Evolutionary conservation across 2,888 invertebrate genomes (phyloP).

Genomic region (Diarsia rubi): DNA sequence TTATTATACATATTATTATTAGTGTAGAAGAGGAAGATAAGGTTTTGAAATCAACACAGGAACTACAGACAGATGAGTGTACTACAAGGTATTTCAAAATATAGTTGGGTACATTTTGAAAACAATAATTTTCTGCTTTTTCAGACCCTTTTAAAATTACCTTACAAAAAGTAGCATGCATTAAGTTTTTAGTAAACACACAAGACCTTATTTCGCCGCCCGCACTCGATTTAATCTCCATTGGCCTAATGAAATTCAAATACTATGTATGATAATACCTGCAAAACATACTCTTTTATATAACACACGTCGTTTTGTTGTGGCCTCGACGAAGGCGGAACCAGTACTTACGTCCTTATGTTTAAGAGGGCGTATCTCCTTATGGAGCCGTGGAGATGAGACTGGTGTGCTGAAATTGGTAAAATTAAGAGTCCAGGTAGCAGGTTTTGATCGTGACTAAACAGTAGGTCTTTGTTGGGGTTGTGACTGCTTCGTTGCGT

Average conservation of each 20-base stretch:
- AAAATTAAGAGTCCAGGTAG: not conserved
- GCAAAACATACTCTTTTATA: constrained; percentile 63
- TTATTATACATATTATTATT: too few relatives aligned
- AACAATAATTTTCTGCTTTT: too few relatives aligned
- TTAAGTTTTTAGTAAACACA: constrained; percentile 32
- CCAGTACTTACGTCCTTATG: constrained; percentile 6
- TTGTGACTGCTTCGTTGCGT: not conserved
- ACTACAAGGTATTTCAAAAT: not conserved
- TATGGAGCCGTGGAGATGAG: constrained; percentile 3
- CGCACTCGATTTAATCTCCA: constrained; percentile 64
- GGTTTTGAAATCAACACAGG: not conserved
- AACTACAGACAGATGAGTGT: not conserved
- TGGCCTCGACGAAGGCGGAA: constrained; percentile 30
- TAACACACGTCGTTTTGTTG: constrained; percentile 55
- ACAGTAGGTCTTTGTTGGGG: not conserved
- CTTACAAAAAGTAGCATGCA: not conserved
- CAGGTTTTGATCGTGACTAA: not conserved
- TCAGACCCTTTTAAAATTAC: constrained; percentile 2
- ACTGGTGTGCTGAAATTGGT: not conserved
- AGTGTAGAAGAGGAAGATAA: too few relatives aligned
- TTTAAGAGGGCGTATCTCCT: not conserved
- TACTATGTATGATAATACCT: constrained; percentile 67
- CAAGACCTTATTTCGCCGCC: constrained; percentile 44
- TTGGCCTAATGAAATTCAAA: constrained; percentile 69
- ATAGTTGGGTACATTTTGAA: not conserved